Evolutionary conservation across 2,888 invertebrate species (phyloP), one percentile per base, ranked within the genome.

Genomic region (Perdita meconis): DNA sequence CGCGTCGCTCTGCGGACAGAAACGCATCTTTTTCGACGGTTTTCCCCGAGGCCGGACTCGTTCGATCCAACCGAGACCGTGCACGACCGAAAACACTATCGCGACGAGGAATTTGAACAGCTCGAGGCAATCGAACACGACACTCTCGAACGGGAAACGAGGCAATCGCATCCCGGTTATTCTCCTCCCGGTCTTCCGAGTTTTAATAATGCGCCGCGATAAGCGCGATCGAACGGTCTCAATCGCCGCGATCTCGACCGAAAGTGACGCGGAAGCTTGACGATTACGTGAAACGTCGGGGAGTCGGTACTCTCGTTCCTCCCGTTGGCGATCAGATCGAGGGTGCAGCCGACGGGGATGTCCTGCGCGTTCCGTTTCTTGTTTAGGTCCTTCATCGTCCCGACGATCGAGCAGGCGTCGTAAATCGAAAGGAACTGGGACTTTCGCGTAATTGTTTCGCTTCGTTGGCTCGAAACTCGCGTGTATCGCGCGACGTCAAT

Each of bases 1-100:
- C n/a, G 72, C 78, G 30, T 78, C 70, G 12, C 55, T 74, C 87
- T 84, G 76, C 8, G 67, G 60, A 72, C 42, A 68, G 13, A 75
- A 64, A 61, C 36, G 13, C 47, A n/a, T n/a, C 16, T 3, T 1
- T 1, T 61, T 53, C n/a, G 30, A 19, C 24, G 12, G 26, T 16
- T 8, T 36, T 0, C 0, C 12, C 0, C 26, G 19, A 22, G 0
- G 0, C 1, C 1, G 1, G 8, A 4, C 10, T 5, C 36, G 5
- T 8, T 6, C 19, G 6, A n/a, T 2, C 47, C 51, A 55, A 34
- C 34, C 0, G 16, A 16, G 38, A 44, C 26, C 42, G 24, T 42
- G 67, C 57, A 57, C 34, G 22, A 2, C 6, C 10, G 8, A 1
- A 5, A 13, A 3, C 0, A n/a, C 1, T 8, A 22, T 69, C 53